A percentile compares a stretch with the other conserved stretches of the same genome.
These are phyloP conservation scores for Archips crataeganus DNA, from an alignment of 2,888 invertebrate species.

Conservation along the genomic window DNA sequence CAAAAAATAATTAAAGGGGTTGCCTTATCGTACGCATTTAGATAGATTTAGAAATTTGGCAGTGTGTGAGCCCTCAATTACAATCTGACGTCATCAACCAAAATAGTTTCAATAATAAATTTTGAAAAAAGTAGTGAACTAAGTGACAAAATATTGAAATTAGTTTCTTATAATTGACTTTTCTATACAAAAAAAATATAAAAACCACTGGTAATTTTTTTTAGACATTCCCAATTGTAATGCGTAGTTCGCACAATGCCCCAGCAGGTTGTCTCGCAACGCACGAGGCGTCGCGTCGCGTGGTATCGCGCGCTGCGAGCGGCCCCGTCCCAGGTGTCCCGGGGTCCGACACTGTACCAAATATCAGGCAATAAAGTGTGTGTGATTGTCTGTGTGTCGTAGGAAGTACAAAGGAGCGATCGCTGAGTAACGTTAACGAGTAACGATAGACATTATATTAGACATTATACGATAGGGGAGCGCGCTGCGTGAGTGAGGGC, in stretches of 20 bases:
- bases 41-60: no score
- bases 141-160: no score
- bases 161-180: no score
- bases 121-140: no score
- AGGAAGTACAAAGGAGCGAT: constrained; percentile 65
- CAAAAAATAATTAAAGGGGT: no score
- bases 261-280: neutral
- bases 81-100: no score
- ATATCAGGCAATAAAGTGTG: constrained; percentile 61
- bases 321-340: constrained; percentile 52
- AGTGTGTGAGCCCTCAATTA: no score
- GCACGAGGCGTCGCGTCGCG: neutral
- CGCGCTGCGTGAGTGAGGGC: constrained; percentile 45
- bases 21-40: no score
- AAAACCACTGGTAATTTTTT: no score
- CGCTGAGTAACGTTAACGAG: constrained; percentile 39
- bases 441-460: constrained; percentile 54
- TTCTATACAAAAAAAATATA: no score
- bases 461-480: constrained; percentile 39
- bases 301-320: neutral
- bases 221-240: no score
- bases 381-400: constrained; percentile 55
- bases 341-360: constrained; percentile 57
- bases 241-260: constrained; percentile 55
- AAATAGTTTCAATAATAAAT: no score